Percentiles rank a stretch among this genome's conserved stretches.
Evolutionary conservation across 2,888 invertebrate species (phyloP).

Genomic region (Morpho achilles): DNA sequence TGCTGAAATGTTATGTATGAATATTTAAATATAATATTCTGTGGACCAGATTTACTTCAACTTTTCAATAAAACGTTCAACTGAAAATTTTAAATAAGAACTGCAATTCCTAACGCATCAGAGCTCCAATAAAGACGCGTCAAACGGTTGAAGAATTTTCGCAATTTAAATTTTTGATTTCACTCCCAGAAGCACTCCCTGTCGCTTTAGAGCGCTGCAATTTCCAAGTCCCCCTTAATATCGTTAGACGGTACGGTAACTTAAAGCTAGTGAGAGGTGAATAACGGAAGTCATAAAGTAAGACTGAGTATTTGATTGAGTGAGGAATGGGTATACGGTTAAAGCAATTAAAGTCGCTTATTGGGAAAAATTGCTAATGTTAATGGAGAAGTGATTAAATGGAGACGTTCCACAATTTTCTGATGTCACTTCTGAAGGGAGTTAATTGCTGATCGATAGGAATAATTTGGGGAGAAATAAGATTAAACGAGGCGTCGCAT

Average conservation of each 20-base stretch:
- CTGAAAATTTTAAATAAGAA: constrained; percentile 26
- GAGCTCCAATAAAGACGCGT: constrained; percentile 52
- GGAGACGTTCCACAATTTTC: constrained; percentile 37
- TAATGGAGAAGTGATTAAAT: constrained; percentile 37
- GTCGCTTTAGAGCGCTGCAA: constrained; percentile 52
- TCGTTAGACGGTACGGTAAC: constrained; percentile 49
- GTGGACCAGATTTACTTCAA: not conserved
- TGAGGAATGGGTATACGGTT: constrained; percentile 49
- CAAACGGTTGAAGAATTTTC: constrained; percentile 57
- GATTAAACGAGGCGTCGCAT: constrained; percentile 27
- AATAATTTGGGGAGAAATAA: constrained; percentile 24
- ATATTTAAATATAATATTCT: too few relatives aligned
- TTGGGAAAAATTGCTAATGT: constrained; percentile 63
- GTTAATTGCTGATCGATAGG: constrained; percentile 47
- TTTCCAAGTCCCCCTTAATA: constrained; percentile 49
- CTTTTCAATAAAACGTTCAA: constrained; percentile 18
- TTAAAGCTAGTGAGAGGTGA: constrained; percentile 41
- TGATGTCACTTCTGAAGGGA: constrained; percentile 37
- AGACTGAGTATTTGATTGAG: constrained; percentile 52
- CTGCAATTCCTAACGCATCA: constrained; percentile 35
- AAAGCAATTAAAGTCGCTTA: constrained; percentile 48
- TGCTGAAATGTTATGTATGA: too few relatives aligned
- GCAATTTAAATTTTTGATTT: constrained; percentile 72
- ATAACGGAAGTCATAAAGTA: constrained; percentile 50
- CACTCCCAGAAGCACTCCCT: constrained; percentile 40